Base-by-base conservation (phyloP, 2,888 invertebrate genomes). In the Tanypteryx hageni region DNA sequence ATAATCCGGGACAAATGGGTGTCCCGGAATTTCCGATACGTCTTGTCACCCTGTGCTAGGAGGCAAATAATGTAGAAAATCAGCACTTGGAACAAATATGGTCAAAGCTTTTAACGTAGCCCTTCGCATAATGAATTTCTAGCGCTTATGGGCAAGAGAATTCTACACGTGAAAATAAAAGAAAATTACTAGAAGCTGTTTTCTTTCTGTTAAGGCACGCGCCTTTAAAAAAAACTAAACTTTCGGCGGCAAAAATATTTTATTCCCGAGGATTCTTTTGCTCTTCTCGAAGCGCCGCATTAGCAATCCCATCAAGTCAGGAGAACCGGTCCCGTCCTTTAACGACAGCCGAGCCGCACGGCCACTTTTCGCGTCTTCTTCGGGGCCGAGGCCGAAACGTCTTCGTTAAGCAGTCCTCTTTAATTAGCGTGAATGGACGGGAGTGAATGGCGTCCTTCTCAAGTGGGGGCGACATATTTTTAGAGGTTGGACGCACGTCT, bases 381-480 rank as follows among this genome's bases (percentile, higher is more conserved):
- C 8, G 16, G 18, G 16, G 16, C 16, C 7, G 16, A 14, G 18
- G 16, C 5, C 64, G n/a, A 16, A 14, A 64, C 64, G 64, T 64
- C 64, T 64, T n/a, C 64, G n/a, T 64, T 64, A 64, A 64, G 64
- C 8, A 64, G 64, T 0, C 64, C 64, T 64, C 64, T 16, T 64
- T 64, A 64, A 64, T 64, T 64, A 64, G 64, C 64, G 64, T 64
- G 64, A 64, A 64, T 16, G 16, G 64, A 64, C 64, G 64, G 18
- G 16, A 64, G n/a, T 64, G 64, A 64, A 64, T 64, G 64, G n/a
- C 64, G n/a, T n/a, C n/a, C n/a, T 64, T 64, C 64, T 64, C 44
- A 44, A 44, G 44, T 64, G 16, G 7, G 13, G 16, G 18, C 16
- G 16, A 16, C 10, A 8, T 64, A 14, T 18, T 18, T 61, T 61